Evolutionary conservation across 2,797 vertebrate species (phyloP).

Genomic region (Pangasius mekongensis): DNA sequence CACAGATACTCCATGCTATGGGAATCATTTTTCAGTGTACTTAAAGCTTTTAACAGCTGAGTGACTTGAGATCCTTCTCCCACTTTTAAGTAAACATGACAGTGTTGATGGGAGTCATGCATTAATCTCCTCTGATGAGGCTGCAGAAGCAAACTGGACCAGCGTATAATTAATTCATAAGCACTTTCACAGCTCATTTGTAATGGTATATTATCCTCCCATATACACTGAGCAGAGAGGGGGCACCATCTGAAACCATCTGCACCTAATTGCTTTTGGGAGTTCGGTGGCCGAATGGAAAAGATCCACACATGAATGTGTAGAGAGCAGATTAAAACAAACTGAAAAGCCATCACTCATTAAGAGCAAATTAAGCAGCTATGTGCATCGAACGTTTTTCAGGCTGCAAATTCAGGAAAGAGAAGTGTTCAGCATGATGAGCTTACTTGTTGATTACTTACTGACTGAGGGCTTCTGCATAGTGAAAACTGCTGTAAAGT

Average conservation of each 20-base stretch:
- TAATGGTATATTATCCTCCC: slow-evolving; percentile 74
- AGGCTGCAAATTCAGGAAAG: not conserved
- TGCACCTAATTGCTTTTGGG: slow-evolving; percentile 63
- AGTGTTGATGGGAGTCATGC: slow-evolving; percentile 3
- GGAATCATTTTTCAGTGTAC: slow-evolving; percentile 16
- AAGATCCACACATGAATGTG: slow-evolving; percentile 55
- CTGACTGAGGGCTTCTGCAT: not conserved
- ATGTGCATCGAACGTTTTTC: not conserved
- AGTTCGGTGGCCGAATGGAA: slow-evolving; percentile 52
- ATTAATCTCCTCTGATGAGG: slow-evolving; percentile 42
- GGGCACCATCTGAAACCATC: slow-evolving; percentile 75
- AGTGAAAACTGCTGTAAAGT: not conserved
- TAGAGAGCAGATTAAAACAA: slow-evolving; percentile 15
- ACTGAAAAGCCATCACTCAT: not conserved
- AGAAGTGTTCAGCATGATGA: not conserved
- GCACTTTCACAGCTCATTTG: slow-evolving; percentile 76
- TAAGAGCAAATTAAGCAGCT: not conserved
- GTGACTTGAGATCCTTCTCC: slow-evolving; percentile 10
- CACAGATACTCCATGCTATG: not conserved
- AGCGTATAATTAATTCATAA: slow-evolving; percentile 77
- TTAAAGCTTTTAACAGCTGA: slow-evolving; percentile 32
- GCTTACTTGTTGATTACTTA: not conserved
- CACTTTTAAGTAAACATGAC: slow-evolving; percentile 38
- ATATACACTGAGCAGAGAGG: slow-evolving; percentile 67
- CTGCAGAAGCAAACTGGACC: slow-evolving; percentile 35